phyloP scores from a whole-genome alignment of 2,797 vertebrate genomes.

The Megaceryle alcyon region DNA sequence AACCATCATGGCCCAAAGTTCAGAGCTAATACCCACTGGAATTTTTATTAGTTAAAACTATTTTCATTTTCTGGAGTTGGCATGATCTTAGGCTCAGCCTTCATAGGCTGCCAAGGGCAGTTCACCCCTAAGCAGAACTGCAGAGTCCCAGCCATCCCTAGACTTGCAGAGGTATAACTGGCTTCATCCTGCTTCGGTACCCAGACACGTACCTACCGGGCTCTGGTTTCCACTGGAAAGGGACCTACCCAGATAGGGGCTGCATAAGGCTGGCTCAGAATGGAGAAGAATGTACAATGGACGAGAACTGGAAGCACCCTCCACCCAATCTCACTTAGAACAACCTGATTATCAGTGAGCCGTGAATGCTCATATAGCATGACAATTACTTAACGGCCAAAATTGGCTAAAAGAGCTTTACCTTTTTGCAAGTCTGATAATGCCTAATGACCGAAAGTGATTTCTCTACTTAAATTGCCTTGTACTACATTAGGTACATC shows the following conservation, averaged over 20 bases:
- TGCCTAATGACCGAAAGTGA: neutral
- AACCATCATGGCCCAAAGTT: neutral
- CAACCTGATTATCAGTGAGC: neutral
- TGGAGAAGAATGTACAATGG: too few species aligned
- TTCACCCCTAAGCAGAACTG: neutral
- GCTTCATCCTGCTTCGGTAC: neutral
- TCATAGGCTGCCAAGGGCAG: neutral
- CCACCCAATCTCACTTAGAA: neutral
- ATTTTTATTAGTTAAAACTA: neutral
- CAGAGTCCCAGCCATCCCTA: neutral
- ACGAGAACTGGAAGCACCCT: neutral
- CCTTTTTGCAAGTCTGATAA: neutral
- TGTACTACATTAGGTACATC: neutral
- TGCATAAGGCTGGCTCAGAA: neutral
- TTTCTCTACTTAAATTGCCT: neutral
- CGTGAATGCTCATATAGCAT: neutral
- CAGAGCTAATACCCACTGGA: neutral
- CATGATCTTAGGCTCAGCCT: neutral
- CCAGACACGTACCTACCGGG: neutral
- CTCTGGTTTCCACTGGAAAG: neutral
- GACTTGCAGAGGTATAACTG: neutral
- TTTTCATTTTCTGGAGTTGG: accelerated
- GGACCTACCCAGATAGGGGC: accelerated
- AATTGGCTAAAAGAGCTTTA: neutral
- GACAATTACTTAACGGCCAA: neutral